Percentiles rank a stretch among this genome's conserved stretches.
Evolutionary conservation across 2,113 vertebrate species (phyloP).

Genomic region (Noturus placidus): DNA sequence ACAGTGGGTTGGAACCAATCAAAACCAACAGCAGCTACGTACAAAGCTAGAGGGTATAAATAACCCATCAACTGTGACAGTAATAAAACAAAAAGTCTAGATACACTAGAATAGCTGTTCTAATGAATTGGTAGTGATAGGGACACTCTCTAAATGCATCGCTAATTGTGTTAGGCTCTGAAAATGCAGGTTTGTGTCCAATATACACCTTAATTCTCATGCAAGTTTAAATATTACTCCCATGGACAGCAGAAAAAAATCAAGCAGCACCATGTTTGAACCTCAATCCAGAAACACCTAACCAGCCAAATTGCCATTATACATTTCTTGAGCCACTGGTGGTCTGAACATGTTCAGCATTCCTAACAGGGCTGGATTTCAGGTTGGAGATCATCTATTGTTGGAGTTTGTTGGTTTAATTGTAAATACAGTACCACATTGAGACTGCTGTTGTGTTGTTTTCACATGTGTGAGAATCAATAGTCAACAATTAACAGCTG

Average conservation of each 20-base stretch:
- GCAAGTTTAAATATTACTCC: slow-evolving; percentile 12
- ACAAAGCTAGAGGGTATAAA: neutral
- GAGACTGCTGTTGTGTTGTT: neutral
- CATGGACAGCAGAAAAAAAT: slow-evolving; percentile 6
- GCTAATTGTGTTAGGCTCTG: neutral
- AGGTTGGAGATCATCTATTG: neutral
- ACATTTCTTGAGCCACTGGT: neutral
- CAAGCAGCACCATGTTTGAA: slow-evolving; percentile 2
- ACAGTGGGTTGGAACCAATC: slow-evolving; percentile 2
- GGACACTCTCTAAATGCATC: neutral
- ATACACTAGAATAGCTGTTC: neutral
- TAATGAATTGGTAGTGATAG: neutral
- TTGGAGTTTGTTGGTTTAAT: neutral
- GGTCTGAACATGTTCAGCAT: neutral
- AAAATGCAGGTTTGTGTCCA: neutral
- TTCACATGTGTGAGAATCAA: neutral
- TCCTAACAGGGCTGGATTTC: neutral
- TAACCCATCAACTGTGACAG: neutral
- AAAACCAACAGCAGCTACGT: slow-evolving; percentile 7
- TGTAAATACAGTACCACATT: neutral
- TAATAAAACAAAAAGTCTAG: slow-evolving; percentile 1
- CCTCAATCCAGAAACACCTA: neutral
- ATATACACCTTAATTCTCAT: neutral
- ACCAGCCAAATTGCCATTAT: neutral
- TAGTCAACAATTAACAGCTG: neutral